Evolutionary conservation across 1,140 invertebrate genomes (phyloP), one percentile per base, ranked within the genome.

Genomic region (Penaeus japonicus): DNA sequence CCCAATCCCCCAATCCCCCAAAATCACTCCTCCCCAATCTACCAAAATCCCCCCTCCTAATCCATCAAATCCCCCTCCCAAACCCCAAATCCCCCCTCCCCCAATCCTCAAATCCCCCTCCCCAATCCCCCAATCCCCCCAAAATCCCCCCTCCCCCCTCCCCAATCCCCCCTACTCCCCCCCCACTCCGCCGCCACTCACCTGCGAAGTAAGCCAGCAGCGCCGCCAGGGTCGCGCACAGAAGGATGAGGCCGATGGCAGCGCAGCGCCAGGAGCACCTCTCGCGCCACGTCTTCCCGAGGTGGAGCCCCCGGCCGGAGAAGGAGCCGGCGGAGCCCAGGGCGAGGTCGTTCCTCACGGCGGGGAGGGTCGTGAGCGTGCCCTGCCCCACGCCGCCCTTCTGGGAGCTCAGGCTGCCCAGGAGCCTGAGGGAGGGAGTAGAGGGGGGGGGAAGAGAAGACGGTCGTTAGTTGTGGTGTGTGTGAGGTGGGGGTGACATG

Each of bases 181-280:
- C 27, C 30, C 70, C 32, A n/a, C 30, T 54, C 22, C 65, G 22
- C 30, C 84, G 17, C 10, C 78, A 94, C 96, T 96, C 94, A 98
- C 98, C 96, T 94, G 96, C 97, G 93, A 98, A 98, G 94, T 98
- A 99, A 90, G 96, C 96, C 91, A 98, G 94, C 95, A 97, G 97
- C 85, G 97, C 97, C 91, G 97, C 95, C 91, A 98, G 94, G 89
- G 96, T 95, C 90, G 98, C 96, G 92, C 95, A 96, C 91, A 98
- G 93, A 91, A 98, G 95, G 92, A 98, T 97, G 93, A 98, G 95
- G 90, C 96, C 95, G 92, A 98, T 96, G 92, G 96, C 96, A 92
- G 97, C 95, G 93, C 97, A 98, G 93, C 97, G 97, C 98, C 98
- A 99, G 91, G 97, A 97, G 94, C 97, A 98, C 89, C 96, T 94